Conservation (phyloP, 2,888 invertebrate genomes). For the Tolmerus cingulatus region DNA sequence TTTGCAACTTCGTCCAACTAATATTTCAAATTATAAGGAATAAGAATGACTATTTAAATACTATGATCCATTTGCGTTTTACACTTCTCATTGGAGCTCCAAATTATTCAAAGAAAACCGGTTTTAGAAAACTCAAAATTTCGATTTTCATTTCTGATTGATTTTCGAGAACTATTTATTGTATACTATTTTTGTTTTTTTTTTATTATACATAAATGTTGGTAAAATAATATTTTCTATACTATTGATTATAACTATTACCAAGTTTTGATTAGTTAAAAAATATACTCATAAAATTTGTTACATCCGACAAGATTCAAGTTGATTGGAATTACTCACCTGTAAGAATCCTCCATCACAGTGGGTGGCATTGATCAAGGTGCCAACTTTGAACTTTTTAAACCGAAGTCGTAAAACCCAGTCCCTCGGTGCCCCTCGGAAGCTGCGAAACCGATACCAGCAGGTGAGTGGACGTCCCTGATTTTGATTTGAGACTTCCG, state of each 20-base stretch:
- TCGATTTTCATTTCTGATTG: too few relatives aligned
- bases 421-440: conserved; percentile 86
- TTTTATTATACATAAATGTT: too few relatives aligned
- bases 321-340: conserved; percentile 65
- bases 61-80: too few relatives aligned
- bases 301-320: not conserved
- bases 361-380: conserved; percentile 83
- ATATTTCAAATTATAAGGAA: too few relatives aligned
- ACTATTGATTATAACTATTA: not conserved
- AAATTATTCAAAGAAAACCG: too few relatives aligned
- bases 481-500: conserved; percentile 82
- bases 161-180: too few relatives aligned
- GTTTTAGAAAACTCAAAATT: too few relatives aligned
- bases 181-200: too few relatives aligned
- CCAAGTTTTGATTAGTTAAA: not conserved
- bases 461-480: conserved; percentile 87
- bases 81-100: too few relatives aligned
- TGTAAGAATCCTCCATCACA: conserved; percentile 90
- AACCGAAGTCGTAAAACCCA: conserved; percentile 89
- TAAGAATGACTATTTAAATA: too few relatives aligned
- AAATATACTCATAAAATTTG: not conserved
- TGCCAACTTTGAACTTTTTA: conserved; percentile 92
- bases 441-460: conserved; percentile 88
- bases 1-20: too few relatives aligned
- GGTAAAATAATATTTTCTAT: too few relatives aligned